Percentiles rank a stretch among this genome's conserved stretches.
Evolutionary conservation across 2,888 invertebrate species (phyloP).

Genomic region (Spisula solida): DNA sequence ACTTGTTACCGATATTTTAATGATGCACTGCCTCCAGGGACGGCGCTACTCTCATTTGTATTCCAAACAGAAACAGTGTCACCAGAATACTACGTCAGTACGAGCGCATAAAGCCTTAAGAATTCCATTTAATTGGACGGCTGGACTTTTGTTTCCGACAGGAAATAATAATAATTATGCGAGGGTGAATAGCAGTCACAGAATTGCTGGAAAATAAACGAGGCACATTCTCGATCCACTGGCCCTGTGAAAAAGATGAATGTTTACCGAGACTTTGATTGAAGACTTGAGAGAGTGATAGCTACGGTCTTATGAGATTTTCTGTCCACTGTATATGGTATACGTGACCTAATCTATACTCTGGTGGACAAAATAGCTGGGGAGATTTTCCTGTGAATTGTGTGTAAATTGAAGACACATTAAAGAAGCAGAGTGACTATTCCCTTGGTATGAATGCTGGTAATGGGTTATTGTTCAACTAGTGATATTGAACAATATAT

Average conservation of each 20-base stretch:
- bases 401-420: neutral
- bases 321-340: neutral
- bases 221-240: neutral
- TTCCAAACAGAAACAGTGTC: conserved; percentile 7
- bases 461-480: neutral
- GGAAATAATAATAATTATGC: conserved; percentile 7
- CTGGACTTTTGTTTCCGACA: neutral
- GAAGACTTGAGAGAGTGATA: neutral
- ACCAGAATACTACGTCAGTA: neutral
- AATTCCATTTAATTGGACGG: neutral
- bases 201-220: neutral
- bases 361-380: neutral
- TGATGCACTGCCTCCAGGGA: neutral
- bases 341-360: neutral
- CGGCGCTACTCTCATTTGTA: neutral
- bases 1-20: too few species aligned
- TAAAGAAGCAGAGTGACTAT: neutral
- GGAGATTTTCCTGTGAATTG: neutral
- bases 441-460: neutral
- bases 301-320: neutral
- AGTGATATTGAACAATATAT: neutral
- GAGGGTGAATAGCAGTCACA: neutral
- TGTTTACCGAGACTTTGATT: conserved; percentile 1
- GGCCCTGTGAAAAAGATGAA: neutral
- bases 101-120: neutral